Base-by-base conservation (phyloP, 2,888 invertebrate species). In the Drosophila pseudotakahashii region DNA sequence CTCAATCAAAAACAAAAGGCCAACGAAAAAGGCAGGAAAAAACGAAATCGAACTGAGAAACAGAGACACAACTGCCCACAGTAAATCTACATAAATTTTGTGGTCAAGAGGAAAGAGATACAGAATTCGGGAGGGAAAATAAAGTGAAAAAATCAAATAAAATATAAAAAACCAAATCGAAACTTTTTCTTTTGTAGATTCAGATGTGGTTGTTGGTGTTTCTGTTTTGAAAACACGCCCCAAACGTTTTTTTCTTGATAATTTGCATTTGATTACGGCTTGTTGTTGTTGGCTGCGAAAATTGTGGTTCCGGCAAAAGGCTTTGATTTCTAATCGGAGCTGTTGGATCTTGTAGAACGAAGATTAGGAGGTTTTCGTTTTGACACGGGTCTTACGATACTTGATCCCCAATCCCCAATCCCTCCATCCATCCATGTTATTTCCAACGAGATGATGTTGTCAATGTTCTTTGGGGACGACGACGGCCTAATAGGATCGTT, bases 401-500 rank as follows among this genome's bases (percentile, higher is more conserved):
- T 82, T 61, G 78, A 84, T 68, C 16, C 19, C 16, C 37, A 30
- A 7, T 30, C 26, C 26, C 26, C 58, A 30, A 10, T 9, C 13
- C 10, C 23, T 13, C 58, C 47, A 10, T 9, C 13, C 10, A 44
- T 13, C 19, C 42, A 11, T 47, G 10, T 47, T 47, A 13, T 26
- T 16, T 54, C 16, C 23, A 10, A 13, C n/a, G 23, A 48, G 39
- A 47, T 47, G 30, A 59, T 87, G 81, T 64, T 84, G 81, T 87
- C 88, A 72, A 76, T 64, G 88, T 79, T 80, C 76, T 70, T 7
- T 23, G 16, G 52, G 34, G 66, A 13, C 23, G 10, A 45, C 3
- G 77, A 83, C 76, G 69, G 84, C 81, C 66, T 88, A 82, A 82
- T 82, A 88, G 88, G 87, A 89, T 86, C 89, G 75, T 88, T 88